Evolutionary conservation across 1,140 invertebrate species (phyloP), one percentile per base, ranked within the genome.

Genomic region (Saxidomus purpurata): DNA sequence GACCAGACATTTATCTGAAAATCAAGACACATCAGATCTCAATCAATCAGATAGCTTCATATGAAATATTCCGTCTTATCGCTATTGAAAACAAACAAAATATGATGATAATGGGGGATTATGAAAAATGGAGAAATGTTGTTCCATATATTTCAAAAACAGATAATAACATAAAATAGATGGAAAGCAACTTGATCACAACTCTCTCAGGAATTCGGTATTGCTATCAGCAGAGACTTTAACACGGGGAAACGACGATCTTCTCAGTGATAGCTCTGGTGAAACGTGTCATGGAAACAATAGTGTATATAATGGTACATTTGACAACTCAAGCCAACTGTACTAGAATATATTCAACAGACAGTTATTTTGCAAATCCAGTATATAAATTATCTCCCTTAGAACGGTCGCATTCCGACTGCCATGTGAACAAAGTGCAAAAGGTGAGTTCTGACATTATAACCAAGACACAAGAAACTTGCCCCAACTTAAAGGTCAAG

Each of bases 41-140:
- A 83, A 25, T 13, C 87, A 89, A 38, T 89, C 87, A 40, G 80
- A 89, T 59, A 77, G 38, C 25, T 83, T 80, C 36, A 19, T 89
- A 36, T 89, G 80, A 19, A 59, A 81, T n/a, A 84, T 59, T 55
- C 80, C 87, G 19, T 77, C 80, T 3, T 89, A 89, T 74, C 25
- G 31, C 1, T 89, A 89, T 77, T 80, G 79, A 34, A 89, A 89
- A 25, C 87, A 89, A 63, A 76, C 69, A 2, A 67, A 55, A 22
- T 89, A 89, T 49, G 25, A 34, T n/a, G 6, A 25, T 4, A 0
- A 49, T 4, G 47, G 34, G 9, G 31, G 34, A 3, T 83, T 61
- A 43, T 71, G 55, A 31, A 25, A 87, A n/a, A 19, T 49, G 28
- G 84, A 38, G 17, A 77, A 87, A 28, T 87, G 49, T 55, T 59